Percentiles rank a stretch among this genome's conserved stretches.
Evolutionary conservation across 2,888 invertebrate genomes (phyloP).

Genomic region (Aphodius sticticus): DNA sequence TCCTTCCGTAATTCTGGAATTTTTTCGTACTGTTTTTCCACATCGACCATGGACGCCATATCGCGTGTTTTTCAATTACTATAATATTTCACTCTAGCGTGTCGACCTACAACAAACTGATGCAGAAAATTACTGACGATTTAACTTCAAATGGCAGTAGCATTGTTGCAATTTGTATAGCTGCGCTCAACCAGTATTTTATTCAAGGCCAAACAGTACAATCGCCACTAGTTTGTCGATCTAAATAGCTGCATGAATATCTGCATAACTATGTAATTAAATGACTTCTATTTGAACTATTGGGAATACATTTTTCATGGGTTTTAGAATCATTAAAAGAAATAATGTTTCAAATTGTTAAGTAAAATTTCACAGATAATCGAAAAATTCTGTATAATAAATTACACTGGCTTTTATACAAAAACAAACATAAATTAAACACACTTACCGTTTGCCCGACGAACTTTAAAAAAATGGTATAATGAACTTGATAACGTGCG

Average conservation of each 20-base stretch:
- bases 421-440: neutral
- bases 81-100: neutral
- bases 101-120: neutral
- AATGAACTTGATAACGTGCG: no score
- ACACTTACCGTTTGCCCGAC: neutral
- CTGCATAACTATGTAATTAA: no score
- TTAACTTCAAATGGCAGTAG: neutral
- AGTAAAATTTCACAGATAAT: no score
- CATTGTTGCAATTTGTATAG: neutral
- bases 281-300: no score
- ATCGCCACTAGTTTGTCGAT: no score
- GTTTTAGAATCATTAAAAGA: no score
- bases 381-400: no score
- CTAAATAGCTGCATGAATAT: no score
- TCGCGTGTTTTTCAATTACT: neutral
- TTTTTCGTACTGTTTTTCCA: constrained; percentile 68
- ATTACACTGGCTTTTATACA: neutral
- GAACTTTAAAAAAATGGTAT: no score
- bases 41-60: constrained; percentile 31
- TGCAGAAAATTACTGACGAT: neutral
- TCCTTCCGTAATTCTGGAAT: constrained; percentile 67
- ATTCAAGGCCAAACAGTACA: neutral
- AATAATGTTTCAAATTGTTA: no score
- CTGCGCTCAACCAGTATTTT: neutral
- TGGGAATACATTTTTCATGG: no score